Percentiles rank a stretch among this genome's conserved stretches.
phyloP scores from a whole-genome alignment of 2,797 vertebrate genomes.

The Mus minutoides region DNA sequence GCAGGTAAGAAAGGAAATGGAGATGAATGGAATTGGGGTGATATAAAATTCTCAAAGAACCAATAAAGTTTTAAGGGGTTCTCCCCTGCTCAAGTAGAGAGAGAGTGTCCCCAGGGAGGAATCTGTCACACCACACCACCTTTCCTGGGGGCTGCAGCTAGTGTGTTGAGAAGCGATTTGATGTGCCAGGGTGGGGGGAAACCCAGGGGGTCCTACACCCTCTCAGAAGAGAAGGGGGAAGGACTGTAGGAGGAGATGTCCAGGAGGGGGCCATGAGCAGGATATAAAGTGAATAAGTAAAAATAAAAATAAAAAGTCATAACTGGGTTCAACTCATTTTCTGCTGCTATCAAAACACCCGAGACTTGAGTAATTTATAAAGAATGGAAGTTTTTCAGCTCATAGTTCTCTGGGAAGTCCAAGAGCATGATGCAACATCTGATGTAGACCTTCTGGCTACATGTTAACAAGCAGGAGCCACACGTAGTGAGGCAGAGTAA shows the following conservation, averaged over 20 bases:
- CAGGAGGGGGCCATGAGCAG: not conserved
- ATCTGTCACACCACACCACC: not conserved
- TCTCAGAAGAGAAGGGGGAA: not conserved
- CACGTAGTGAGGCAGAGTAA: not conserved
- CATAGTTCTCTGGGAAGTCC: not conserved
- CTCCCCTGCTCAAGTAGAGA: not conserved
- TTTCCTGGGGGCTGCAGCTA: not conserved
- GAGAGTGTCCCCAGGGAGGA: not conserved
- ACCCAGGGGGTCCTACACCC: not conserved
- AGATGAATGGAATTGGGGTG: not conserved
- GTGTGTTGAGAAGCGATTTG: not conserved
- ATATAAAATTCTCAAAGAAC: not conserved
- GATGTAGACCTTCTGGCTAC: not conserved
- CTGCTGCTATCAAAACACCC: not conserved
- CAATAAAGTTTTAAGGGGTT: not conserved
- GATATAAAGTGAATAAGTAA: not conserved
- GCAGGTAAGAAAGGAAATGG: not conserved
- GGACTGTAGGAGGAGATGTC: no score
- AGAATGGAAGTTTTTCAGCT: not conserved
- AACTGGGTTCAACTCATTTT: not conserved
- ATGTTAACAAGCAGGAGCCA: not conserved
- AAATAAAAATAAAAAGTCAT: not conserved
- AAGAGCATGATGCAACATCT: not conserved
- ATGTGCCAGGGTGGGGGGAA: not conserved
- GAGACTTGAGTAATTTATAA: not conserved